Base-by-base conservation (phyloP, 2,888 invertebrate species). In the Epirrita christyi region DNA sequence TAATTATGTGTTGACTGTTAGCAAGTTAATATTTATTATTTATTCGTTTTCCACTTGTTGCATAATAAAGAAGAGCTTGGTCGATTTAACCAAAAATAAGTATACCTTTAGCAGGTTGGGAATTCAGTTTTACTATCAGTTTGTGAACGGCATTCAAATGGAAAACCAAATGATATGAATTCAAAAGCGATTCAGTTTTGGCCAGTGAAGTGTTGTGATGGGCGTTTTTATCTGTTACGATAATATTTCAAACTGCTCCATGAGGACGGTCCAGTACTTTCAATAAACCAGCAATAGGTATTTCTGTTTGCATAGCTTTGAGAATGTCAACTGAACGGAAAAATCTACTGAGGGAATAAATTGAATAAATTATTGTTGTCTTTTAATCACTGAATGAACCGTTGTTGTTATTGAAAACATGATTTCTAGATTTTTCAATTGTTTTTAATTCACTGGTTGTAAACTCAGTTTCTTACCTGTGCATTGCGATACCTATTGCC, bases 121-220 rank as follows among this genome's bases (percentile, higher is more conserved):
- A 32, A 41, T 41, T 41, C 40, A 14, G 46, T 37, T 55, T 45
- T 28, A 21, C 29, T 44, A 55, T 50, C 45, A 56, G 46, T 56
- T 56, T 46, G 47, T n/a, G 8, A 28, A 41, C 51, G 55, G 41
- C 9, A 40, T 38, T 48, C 21, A 14, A 28, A 49, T 40, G 58
- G 49, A 58, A 53, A 59, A 38, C 37, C 42, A 42, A 53, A 38
- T 55, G 32, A 55, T 55, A 46, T 45, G 4, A 21, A 46, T 59
- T 59, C 41, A 50, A 49, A 49, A 38, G 37, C 29, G 41, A 48
- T n/a, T n/a, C n/a, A n/a, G 47, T 52, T 47, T 51, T 46, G 46
- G 46, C 29, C 50, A 50, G 34, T 51, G 42, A 49, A 49, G 40
- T 40, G 43, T 43, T 51, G 14, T 27, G 37, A 43, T 36, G 44